Base-by-base conservation (phyloP, 2,113 vertebrate genomes). In the Ageneiosus marmoratus region DNA sequence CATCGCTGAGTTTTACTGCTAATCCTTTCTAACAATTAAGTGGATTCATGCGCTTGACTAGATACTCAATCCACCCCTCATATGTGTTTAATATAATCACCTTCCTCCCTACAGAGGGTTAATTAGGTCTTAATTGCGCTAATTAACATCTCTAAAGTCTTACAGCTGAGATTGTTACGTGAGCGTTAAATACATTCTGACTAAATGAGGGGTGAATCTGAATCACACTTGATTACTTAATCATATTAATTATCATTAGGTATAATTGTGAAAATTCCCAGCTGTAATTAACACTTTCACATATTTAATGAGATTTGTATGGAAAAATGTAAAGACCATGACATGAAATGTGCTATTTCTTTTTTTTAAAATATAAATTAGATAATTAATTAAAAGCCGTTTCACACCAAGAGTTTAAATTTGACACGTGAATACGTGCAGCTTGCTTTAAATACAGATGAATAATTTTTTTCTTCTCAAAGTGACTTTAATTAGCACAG, bases 251-350 rank as follows among this genome's bases (percentile, higher is more conserved):
- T 93, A 94, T 83, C 83, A 88, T 88, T 80, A 58, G 77, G 86
- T 76, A 89, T 92, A 93, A 93, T 93, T 93, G 92, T 91, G 86
- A 92, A 92, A 92, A 94, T 93, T 94, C 93, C 93, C 93, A 94
- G 92, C 91, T 93, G 92, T 85, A 91, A 92, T 91, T 90, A 86
- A 86, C 86, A 88, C 87, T 88, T 81, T 89, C 83, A 88, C 89
- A 79, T 88, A 77, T 89, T 90, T 92, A 93, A 94, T 90, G 87
- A 90, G 89, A 89, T 88, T 87, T 60, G 41, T 60, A 63, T 79
- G 80, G 86, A 90, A 85, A 32, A 78, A 62, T 74, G 63, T 55
- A 85, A 85, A 79, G 84, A 86, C 67, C 69, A 53, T 53, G 88
- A 62, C 72, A 32, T 51, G 27, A 55, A 53, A 77, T 4, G 27